Evolutionary conservation across 2,797 vertebrate genomes (phyloP).

Genomic region (Acestrorhynchus altus): DNA sequence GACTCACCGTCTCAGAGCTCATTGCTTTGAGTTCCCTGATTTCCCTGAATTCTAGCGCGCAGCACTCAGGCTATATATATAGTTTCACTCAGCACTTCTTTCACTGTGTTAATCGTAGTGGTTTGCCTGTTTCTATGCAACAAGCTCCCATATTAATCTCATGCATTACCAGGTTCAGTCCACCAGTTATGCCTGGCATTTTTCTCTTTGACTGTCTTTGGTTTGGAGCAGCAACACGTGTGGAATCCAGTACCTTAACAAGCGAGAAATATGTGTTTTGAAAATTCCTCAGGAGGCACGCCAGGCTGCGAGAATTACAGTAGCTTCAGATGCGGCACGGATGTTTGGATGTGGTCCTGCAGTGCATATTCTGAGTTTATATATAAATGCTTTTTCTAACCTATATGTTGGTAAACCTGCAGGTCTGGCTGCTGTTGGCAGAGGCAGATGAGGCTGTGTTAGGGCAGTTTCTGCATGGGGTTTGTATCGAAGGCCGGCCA

Average conservation of each 20-base stretch:
- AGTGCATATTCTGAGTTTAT: slow-evolving; percentile 53
- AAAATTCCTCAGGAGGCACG: slow-evolving; percentile 44
- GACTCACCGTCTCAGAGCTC: slow-evolving; percentile 22
- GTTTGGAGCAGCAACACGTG: slow-evolving; percentile 31
- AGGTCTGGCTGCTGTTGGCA: slow-evolving; percentile 68
- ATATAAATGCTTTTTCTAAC: slow-evolving; percentile 58
- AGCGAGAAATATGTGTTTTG: slow-evolving; percentile 63
- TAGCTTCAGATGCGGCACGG: slow-evolving; percentile 29
- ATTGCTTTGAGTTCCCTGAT: slow-evolving; percentile 32
- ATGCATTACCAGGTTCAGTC: slow-evolving; percentile 39
- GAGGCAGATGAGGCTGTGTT: slow-evolving; percentile 67
- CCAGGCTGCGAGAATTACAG: slow-evolving; percentile 61
- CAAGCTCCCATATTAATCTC: slow-evolving; percentile 49
- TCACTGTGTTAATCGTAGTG: slow-evolving; percentile 35
- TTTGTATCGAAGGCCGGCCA: slow-evolving; percentile 95
- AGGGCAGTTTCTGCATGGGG: slow-evolving; percentile 85
- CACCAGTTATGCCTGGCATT: slow-evolving; percentile 44
- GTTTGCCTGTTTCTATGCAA: slow-evolving; percentile 51
- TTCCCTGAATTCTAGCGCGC: slow-evolving; percentile 31
- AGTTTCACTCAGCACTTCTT: slow-evolving; percentile 25
- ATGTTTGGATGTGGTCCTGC: slow-evolving; percentile 16
- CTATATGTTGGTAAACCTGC: slow-evolving; percentile 48
- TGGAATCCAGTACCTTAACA: slow-evolving; percentile 59
- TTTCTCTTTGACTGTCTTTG: slow-evolving; percentile 36
- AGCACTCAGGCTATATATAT: slow-evolving; percentile 45